Conservation (phyloP, 1,140 invertebrate genomes). For the Lepidostoma basale region DNA sequence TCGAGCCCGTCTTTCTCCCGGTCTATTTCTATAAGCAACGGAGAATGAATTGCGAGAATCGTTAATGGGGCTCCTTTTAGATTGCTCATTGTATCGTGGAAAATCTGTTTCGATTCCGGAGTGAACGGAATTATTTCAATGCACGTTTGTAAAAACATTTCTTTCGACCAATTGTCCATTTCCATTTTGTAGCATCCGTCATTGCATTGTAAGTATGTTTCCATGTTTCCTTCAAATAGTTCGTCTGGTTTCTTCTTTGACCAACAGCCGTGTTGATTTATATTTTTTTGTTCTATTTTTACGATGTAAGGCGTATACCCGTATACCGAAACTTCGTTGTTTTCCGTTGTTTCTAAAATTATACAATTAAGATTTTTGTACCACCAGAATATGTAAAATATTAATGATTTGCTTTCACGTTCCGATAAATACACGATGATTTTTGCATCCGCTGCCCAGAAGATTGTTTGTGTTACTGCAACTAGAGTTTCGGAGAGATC, state of each 20-base stretch:
- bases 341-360: constrained; percentile 4
- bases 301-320: constrained; percentile 11
- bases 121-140: not conserved
- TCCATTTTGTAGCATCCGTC: not conserved
- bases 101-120: not conserved
- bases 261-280: constrained; percentile 29
- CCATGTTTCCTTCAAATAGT: constrained; percentile 28
- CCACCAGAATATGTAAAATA: constrained; percentile 30
- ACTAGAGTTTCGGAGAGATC: not conserved
- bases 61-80: constrained; percentile 25
- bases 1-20: constrained; percentile 13
- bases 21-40: constrained; percentile 10
- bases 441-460: constrained; percentile 16
- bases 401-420: not conserved
- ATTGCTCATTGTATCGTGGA: constrained; percentile 18
- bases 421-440: not conserved
- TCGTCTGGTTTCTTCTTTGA: constrained; percentile 11
- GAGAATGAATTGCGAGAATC: constrained; percentile 15
- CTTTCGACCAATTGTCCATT: not conserved
- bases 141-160: constrained; percentile 10
- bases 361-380: constrained; percentile 21
- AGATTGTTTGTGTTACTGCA: constrained; percentile 7
- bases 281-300: not conserved
- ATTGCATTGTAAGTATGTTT: constrained; percentile 18
- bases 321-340: not conserved